phyloP scores from a whole-genome alignment of 2,797 vertebrate species.

The Enteromius afrohamiltoni region DNA sequence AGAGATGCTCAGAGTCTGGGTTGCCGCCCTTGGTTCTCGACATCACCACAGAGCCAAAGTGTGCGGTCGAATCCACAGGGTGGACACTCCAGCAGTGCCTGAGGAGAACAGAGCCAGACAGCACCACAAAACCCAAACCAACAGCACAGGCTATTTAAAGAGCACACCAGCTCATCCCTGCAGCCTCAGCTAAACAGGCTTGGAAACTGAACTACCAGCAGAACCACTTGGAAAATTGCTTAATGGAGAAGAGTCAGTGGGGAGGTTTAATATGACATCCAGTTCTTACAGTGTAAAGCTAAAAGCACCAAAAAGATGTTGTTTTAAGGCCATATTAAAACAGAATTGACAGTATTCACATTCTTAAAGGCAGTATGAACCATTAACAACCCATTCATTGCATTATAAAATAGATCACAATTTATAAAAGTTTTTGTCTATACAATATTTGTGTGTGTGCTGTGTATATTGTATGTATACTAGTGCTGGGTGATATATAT shows the following conservation, averaged over 20 bases:
- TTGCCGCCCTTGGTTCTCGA: conserved; percentile 73
- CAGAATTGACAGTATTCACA: background rate
- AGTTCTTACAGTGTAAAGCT: background rate
- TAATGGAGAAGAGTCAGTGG: conserved; percentile 28
- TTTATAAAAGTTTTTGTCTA: too few relatives aligned
- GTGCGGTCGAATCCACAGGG: conserved; percentile 60
- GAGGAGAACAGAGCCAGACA: conserved; percentile 45
- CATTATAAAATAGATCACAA: too few relatives aligned
- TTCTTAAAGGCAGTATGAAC: background rate
- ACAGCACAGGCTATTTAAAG: conserved; percentile 54
- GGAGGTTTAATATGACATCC: conserved; percentile 13
- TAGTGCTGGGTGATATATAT: too few relatives aligned
- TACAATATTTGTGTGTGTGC: too few relatives aligned
- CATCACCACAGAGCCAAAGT: conserved; percentile 68
- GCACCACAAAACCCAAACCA: conserved; percentile 50
- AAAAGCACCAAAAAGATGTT: background rate
- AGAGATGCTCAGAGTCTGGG: conserved; percentile 71
- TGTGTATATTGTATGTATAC: too few relatives aligned
- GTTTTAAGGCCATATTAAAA: background rate
- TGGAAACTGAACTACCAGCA: conserved; percentile 44
- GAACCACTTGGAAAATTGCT: conserved; percentile 27
- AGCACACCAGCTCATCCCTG: conserved; percentile 41
- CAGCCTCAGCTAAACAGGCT: conserved; percentile 40
- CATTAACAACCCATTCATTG: background rate
- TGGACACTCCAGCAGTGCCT: conserved; percentile 50